phyloP scores from a whole-genome alignment of 2,888 invertebrate genomes.

The Ochlodes sylvanus region DNA sequence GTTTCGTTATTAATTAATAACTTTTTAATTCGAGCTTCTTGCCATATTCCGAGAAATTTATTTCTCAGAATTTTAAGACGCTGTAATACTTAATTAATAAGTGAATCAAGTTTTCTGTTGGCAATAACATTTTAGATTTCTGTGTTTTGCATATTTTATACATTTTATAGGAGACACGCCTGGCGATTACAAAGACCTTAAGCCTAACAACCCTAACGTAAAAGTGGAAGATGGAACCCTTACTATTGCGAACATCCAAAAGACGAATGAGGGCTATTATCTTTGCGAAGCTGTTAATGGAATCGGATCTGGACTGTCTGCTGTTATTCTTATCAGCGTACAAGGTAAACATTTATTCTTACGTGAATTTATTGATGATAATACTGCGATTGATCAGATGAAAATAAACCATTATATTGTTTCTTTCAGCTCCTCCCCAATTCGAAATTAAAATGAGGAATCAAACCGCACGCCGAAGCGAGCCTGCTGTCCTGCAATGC shows the following conservation, averaged over 20 bases:
- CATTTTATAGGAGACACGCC: slow-evolving; percentile 91
- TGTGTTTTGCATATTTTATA: background rate
- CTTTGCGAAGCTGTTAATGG: slow-evolving; percentile 98
- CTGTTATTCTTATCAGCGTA: slow-evolving; percentile 96
- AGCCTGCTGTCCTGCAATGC: slow-evolving; percentile 95
- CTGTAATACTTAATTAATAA: too few species aligned
- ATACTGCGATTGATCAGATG: too few species aligned
- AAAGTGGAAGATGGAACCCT: slow-evolving; percentile 97
- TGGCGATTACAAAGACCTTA: slow-evolving; percentile 96
- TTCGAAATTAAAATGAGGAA: slow-evolving; percentile 96
- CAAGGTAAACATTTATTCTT: slow-evolving; percentile 87
- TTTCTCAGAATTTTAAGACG: too few species aligned
- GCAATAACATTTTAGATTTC: background rate
- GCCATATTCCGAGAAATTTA: too few species aligned
- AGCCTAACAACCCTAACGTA: slow-evolving; percentile 95
- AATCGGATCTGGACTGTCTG: slow-evolving; percentile 97
- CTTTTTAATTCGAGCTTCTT: background rate
- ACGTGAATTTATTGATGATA: too few species aligned
- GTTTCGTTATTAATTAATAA: slow-evolving; percentile 1
- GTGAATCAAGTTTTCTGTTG: too few species aligned
- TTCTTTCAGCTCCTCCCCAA: slow-evolving; percentile 92
- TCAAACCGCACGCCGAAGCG: slow-evolving; percentile 95
- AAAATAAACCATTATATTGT: background rate
- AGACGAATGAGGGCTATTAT: slow-evolving; percentile 97
- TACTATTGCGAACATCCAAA: slow-evolving; percentile 95